Base-by-base conservation (phyloP, 2,113 vertebrate genomes). In the Micronycteris hirsuta region DNA sequence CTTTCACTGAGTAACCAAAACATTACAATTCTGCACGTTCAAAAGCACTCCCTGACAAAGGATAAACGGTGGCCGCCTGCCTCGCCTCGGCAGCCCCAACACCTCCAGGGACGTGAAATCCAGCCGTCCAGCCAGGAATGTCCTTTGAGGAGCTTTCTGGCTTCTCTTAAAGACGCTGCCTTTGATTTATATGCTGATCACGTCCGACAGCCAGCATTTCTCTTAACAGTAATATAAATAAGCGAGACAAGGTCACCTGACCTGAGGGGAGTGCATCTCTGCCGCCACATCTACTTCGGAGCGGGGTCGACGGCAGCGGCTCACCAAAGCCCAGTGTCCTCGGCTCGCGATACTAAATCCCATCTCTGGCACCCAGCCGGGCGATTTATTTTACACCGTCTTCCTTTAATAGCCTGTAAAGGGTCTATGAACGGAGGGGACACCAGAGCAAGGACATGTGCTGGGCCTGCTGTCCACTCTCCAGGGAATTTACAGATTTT, bases 221-320 rank as follows among this genome's bases (percentile, higher is more conserved):
- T 98, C 98, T 97, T 98, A 98, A 98, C 98, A 98, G 98, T 97
- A 97, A 98, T 97, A 98, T 98, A 98, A 98, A 98, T 98, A 98
- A 98, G 98, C 17, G 13, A 94, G 98, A 98, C 98, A 98, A 98
- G 98, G 98, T 98, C 98, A 96, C 97, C 97, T 98, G 97, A 97
- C 98, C 98, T 93, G 97, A 98, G 98, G 98, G 95, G 96, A 98
- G 97, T 97, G 56, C 92, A 96, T 97, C 97, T 98, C 96, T 77
- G 91, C 93, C 43, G 93, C 94, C 81, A 92, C 95, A 98, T 98
- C 97, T 97, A 97, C 98, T 98, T 97, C 49, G 47, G 93, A 94
- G 97, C 89, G 92, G 94, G 78, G 92, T 97, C 96, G 95, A 54
- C 41, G 61, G 96, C 95, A 1, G 12, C 97, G 93, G 97, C 87